phyloP scores from a whole-genome alignment of 2,888 invertebrate species.

The Latrodectus hesperus region DNA sequence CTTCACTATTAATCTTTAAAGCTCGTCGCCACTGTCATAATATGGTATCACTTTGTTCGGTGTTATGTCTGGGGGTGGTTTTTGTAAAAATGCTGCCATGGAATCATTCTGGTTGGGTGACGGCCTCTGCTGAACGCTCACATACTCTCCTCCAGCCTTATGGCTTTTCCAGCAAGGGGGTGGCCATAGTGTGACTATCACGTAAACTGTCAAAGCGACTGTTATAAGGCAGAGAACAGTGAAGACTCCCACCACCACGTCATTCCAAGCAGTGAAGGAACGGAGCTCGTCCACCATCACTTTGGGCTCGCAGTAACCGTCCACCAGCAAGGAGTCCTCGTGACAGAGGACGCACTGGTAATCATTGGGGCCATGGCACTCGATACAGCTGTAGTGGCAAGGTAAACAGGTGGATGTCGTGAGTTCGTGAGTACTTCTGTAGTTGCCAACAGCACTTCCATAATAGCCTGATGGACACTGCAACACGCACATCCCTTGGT shows the following conservation, averaged over 20 bases:
- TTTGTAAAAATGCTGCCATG: constrained; percentile 23
- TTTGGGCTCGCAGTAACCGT: constrained; percentile 70
- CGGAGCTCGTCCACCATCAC: constrained; percentile 35
- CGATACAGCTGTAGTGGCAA: constrained; percentile 85
- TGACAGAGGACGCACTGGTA: constrained; percentile 83
- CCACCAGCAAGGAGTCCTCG: constrained; percentile 78
- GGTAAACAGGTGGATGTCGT: constrained; percentile 77
- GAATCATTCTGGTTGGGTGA: constrained; percentile 30
- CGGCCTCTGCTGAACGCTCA: constrained; percentile 34
- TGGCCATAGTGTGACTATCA: constrained; percentile 54
- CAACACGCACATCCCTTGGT: constrained; percentile 54
- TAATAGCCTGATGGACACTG: constrained; percentile 65
- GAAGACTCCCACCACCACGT: constrained; percentile 59
- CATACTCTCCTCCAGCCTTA: constrained; percentile 21
- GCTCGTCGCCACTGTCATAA: constrained; percentile 61
- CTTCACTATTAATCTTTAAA: constrained; percentile 3
- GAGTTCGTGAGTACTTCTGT: constrained; percentile 43
- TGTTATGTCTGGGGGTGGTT: constrained; percentile 30
- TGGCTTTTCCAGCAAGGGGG: constrained; percentile 36
- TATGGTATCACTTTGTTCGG: constrained; percentile 53
- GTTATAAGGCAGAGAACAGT: constrained; percentile 56
- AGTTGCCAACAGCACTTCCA: constrained; percentile 50
- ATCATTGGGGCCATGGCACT: constrained; percentile 82
- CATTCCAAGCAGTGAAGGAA: constrained; percentile 40
- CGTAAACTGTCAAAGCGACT: constrained; percentile 48